Conservation (phyloP, 1,140 invertebrate genomes). For the Rhopalosiphum maidis region DNA sequence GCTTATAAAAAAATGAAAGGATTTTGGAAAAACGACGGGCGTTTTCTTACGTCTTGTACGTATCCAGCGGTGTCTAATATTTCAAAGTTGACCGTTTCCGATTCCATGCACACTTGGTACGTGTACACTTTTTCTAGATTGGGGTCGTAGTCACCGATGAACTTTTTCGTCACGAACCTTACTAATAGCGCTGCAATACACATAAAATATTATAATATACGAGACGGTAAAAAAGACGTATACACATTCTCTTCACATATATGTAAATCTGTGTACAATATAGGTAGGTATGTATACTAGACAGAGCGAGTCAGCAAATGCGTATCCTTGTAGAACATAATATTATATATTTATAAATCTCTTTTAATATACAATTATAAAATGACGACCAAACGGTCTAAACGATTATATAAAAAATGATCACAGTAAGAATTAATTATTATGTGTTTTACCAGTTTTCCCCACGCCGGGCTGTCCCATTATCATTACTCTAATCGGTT, state of each 20-base stretch:
- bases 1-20: background rate
- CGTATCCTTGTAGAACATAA: background rate
- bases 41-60: conserved; percentile 64
- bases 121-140: conserved; percentile 80
- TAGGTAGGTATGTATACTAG: background rate
- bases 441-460: conserved; percentile 72
- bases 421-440: background rate
- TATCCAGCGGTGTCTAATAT: conserved; percentile 82
- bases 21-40: background rate
- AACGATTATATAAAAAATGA: too few species aligned
- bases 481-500: conserved; percentile 76
- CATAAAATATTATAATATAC: background rate
- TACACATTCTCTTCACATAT: background rate
- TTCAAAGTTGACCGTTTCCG: conserved; percentile 78
- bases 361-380: background rate
- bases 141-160: conserved; percentile 85
- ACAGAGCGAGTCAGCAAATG: background rate
- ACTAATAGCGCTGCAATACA: conserved; percentile 74
- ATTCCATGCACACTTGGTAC: conserved; percentile 77
- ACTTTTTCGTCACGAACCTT: conserved; percentile 79
- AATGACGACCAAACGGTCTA: background rate
- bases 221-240: background rate
- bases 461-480: conserved; percentile 79
- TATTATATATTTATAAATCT: background rate
- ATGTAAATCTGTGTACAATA: background rate